These are phyloP conservation scores for Chelon labrosus DNA, from an alignment of 2,797 vertebrate genomes.

Conservation along the genomic window DNA sequence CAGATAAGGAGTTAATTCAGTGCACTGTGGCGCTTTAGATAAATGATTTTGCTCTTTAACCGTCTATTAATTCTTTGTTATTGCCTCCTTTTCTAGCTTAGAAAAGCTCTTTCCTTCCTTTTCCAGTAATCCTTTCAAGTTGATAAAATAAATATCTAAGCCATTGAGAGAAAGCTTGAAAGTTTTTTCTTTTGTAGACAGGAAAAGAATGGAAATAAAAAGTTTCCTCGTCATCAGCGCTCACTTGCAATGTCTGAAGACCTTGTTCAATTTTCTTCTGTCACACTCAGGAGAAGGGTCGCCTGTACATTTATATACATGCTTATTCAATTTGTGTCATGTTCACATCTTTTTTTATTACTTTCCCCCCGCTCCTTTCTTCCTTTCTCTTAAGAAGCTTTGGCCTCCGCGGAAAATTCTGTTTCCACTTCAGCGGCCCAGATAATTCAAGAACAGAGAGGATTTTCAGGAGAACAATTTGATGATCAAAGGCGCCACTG, in stretches of 20 bases:
- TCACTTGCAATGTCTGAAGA: slow-evolving; percentile 50
- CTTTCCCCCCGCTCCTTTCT: slow-evolving; percentile 43
- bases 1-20: slow-evolving; percentile 43
- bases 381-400: slow-evolving; percentile 69
- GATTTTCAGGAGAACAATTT: slow-evolving; percentile 83
- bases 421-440: slow-evolving; percentile 79
- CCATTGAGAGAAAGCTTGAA: slow-evolving; percentile 10
- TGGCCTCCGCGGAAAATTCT: slow-evolving; percentile 70
- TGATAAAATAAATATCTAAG: slow-evolving; percentile 13
- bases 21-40: slow-evolving; percentile 22
- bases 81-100: neutral
- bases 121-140: slow-evolving; percentile 5
- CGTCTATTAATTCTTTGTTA: slow-evolving; percentile 20
- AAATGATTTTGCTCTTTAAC: slow-evolving; percentile 24
- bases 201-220: slow-evolving; percentile 16
- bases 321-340: slow-evolving; percentile 67
- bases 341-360: slow-evolving; percentile 75
- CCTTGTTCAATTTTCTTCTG: slow-evolving; percentile 60
- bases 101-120: neutral
- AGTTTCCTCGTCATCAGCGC: slow-evolving; percentile 40
- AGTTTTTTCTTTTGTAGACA: slow-evolving; percentile 18
- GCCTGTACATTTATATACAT: slow-evolving; percentile 42
- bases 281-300: slow-evolving; percentile 18
- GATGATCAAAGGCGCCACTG: slow-evolving; percentile 80
- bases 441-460: slow-evolving; percentile 81